Percentiles rank a stretch among this genome's conserved stretches.
Conservation (phyloP, 1,140 invertebrate genomes). For the Panulirus ornatus region DNA sequence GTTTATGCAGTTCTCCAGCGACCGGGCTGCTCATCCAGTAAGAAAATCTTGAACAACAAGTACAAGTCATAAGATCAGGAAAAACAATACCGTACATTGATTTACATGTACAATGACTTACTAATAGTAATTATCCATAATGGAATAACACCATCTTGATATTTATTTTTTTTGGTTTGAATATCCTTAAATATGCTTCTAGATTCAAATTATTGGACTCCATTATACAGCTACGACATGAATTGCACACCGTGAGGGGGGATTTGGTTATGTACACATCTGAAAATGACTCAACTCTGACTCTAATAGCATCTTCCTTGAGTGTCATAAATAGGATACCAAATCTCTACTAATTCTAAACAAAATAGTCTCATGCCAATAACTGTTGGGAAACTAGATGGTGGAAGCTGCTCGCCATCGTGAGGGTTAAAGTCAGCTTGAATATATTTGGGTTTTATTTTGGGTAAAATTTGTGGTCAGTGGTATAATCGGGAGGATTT, state of each 20-base stretch:
- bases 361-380: slow-evolving; percentile 53
- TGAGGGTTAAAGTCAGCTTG: too few relatives aligned
- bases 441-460: too few relatives aligned
- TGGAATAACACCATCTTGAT: slow-evolving; percentile 59
- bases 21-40: slow-evolving; percentile 43
- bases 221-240: slow-evolving; percentile 55
- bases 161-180: slow-evolving; percentile 14
- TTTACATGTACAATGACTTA: slow-evolving; percentile 60
- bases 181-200: slow-evolving; percentile 50
- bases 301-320: not conserved
- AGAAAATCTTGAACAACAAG: slow-evolving; percentile 61
- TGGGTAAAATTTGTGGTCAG: too few relatives aligned
- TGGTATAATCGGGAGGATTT: too few relatives aligned
- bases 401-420: not conserved
- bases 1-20: slow-evolving; percentile 51
- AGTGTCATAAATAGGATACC: slow-evolving; percentile 17
- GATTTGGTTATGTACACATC: slow-evolving; percentile 37
- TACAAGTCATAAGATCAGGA: slow-evolving; percentile 60
- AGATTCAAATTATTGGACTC: slow-evolving; percentile 47
- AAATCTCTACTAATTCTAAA: slow-evolving; percentile 44
- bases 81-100: slow-evolving; percentile 62
- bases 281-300: slow-evolving; percentile 39
- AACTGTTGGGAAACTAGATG: slow-evolving; percentile 33
- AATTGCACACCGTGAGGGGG: not conserved
- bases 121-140: slow-evolving; percentile 58